These are phyloP conservation scores for Camponotus fellah DNA, from an alignment of 2,888 invertebrate species.

Conservation along the genomic window DNA sequence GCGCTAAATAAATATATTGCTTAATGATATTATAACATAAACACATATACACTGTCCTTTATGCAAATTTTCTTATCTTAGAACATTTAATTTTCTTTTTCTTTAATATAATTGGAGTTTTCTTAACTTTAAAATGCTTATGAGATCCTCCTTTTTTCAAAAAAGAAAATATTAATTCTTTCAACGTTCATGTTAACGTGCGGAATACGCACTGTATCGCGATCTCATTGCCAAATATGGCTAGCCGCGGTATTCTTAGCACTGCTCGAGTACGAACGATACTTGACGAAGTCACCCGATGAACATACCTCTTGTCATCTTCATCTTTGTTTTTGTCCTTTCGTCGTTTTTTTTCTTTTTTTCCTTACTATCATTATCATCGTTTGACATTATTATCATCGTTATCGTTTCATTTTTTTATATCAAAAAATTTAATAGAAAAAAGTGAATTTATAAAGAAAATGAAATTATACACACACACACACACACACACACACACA, in stretches of 20 bases:
- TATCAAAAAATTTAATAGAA: not conserved
- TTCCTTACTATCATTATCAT: not conserved
- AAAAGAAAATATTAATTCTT: conserved; percentile 56
- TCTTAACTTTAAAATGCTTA: not conserved
- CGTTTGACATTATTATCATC: not conserved
- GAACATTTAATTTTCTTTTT: not conserved
- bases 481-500: too few species aligned
- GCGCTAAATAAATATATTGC: conserved; percentile 59
- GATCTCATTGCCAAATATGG: conserved; percentile 86
- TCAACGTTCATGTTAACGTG: conserved; percentile 62
- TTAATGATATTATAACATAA: not conserved
- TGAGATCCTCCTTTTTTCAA: conserved; percentile 25
- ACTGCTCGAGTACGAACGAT: conserved; percentile 80
- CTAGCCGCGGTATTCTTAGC: conserved; percentile 85
- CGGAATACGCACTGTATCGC: conserved; percentile 75
- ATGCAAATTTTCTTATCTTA: not conserved
- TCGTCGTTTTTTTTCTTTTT: not conserved
- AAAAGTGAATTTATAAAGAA: too few species aligned
- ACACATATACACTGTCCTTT: not conserved
- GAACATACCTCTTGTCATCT: conserved; percentile 57
- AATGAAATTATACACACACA: too few species aligned
- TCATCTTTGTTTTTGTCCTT: conserved; percentile 31
- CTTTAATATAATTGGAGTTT: not conserved
- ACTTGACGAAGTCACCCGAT: conserved; percentile 79
- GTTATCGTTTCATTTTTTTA: not conserved